A percentile compares a stretch with the other conserved stretches of the same genome.
phyloP scores from a whole-genome alignment of 2,888 invertebrate species.

The Tetragonisca angustula region DNA sequence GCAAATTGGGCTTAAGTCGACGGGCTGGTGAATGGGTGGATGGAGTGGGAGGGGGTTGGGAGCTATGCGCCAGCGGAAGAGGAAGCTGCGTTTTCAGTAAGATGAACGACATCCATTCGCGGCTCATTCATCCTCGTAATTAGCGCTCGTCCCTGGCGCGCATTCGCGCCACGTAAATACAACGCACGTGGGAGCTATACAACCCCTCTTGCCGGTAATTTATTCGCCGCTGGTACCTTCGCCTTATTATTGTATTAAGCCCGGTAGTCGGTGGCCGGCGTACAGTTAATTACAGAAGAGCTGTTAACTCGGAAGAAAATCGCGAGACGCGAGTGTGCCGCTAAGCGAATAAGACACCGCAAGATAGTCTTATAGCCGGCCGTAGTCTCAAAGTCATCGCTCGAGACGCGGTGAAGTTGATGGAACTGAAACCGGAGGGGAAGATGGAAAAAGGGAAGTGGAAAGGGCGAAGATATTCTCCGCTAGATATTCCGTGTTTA shows the following conservation, averaged over 20 bases:
- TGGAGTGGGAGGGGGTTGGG: neutral
- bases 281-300: slow-evolving; percentile 69
- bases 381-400: neutral
- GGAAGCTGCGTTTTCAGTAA: slow-evolving; percentile 70
- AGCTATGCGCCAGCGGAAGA: slow-evolving; percentile 56
- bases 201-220: slow-evolving; percentile 68
- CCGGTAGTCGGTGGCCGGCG: slow-evolving; percentile 57
- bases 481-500: neutral
- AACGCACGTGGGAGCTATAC: slow-evolving; percentile 75
- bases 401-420: neutral
- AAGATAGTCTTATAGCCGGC: neutral
- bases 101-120: slow-evolving; percentile 75
- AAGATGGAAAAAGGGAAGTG: neutral
- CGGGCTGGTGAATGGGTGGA: neutral
- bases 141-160: slow-evolving; percentile 72
- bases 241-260: slow-evolving; percentile 78
- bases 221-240: slow-evolving; percentile 75
- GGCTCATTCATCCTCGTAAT: slow-evolving; percentile 77
- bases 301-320: slow-evolving; percentile 32
- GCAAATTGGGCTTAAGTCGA: slow-evolving; percentile 68
- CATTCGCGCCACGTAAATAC: slow-evolving; percentile 74
- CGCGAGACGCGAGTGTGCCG: neutral
- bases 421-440: neutral
- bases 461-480: neutral
- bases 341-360: neutral